Evolutionary conservation across 2,888 invertebrate genomes (phyloP).

Genomic region (Parascotia fuliginaria): DNA sequence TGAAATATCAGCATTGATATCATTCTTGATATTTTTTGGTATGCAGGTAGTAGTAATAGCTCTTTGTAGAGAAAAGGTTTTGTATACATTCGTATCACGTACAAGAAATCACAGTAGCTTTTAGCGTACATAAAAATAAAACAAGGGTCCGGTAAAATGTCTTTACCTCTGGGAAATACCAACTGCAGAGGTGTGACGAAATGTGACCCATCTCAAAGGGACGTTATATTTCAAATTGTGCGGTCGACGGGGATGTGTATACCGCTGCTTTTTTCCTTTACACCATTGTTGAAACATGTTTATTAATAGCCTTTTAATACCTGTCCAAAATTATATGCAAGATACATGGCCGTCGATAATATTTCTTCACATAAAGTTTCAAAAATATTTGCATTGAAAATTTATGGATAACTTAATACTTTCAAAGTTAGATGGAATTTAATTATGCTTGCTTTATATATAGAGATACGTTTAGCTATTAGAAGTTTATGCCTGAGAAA

Average conservation of each 20-base stretch:
- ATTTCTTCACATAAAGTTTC: conserved; percentile 59
- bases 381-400: conserved; percentile 57
- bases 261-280: conserved; percentile 37
- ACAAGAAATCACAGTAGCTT: conserved; percentile 36
- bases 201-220: conserved; percentile 55
- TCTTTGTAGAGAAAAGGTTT: background rate
- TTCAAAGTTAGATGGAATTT: conserved; percentile 53
- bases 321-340: conserved; percentile 39
- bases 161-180: conserved; percentile 49
- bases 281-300: conserved; percentile 45
- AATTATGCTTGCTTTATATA: conserved; percentile 50
- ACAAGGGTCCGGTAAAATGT: conserved; percentile 42
- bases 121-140: conserved; percentile 39
- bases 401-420: conserved; percentile 44
- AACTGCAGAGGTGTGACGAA: conserved; percentile 45
- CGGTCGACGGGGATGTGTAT: conserved; percentile 28
- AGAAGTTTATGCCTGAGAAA: no score
- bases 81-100: conserved; percentile 10
- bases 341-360: conserved; percentile 49
- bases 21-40: background rate
- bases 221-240: conserved; percentile 49
- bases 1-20: no score
- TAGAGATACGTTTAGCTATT: background rate
- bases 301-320: conserved; percentile 38
- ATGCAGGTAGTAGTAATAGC: background rate